Conservation (phyloP, 2,888 invertebrate genomes). For the Drosophila formosana region DNA sequence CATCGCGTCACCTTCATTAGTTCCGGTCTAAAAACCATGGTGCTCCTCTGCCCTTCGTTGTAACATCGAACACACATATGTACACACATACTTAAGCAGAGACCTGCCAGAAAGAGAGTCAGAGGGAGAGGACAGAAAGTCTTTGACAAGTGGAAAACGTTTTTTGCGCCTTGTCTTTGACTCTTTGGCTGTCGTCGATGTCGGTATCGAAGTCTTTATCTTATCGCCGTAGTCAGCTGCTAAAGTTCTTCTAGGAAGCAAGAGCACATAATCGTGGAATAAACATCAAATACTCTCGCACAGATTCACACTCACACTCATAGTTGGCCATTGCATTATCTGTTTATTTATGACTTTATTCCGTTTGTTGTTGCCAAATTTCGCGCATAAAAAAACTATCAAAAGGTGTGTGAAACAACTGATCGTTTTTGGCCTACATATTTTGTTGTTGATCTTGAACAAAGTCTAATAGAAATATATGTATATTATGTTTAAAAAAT, state of each 20-base stretch:
- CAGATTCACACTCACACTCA: conserved; percentile 12
- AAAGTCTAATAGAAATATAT: conserved; percentile 2
- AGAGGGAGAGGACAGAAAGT: neutral
- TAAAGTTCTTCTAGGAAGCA: conserved; percentile 42
- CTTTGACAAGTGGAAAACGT: neutral
- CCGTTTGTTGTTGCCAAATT: conserved; percentile 17
- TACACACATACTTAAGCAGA: too few species aligned
- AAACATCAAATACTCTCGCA: conserved; percentile 9
- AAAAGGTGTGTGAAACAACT: neutral
- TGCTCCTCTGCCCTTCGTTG: neutral
- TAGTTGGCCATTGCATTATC: neutral
- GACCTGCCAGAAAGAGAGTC: neutral
- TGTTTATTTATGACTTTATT: conserved; percentile 31
- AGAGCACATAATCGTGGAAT: conserved; percentile 24
- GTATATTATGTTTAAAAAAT: neutral
- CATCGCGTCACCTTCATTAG: conserved; percentile 8
- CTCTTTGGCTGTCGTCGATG: neutral
- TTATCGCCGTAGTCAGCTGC: conserved; percentile 52
- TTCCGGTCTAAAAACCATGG: conserved; percentile 50
- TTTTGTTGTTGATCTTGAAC: neutral
- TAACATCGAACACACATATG: neutral
- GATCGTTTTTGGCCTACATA: neutral
- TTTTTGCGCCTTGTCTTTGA: conserved; percentile 29
- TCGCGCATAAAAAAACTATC: conserved; percentile 5
- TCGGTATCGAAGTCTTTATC: conserved; percentile 47